Evolutionary conservation across 2,888 invertebrate species (phyloP).

Genomic region (Athalia circularis): DNA sequence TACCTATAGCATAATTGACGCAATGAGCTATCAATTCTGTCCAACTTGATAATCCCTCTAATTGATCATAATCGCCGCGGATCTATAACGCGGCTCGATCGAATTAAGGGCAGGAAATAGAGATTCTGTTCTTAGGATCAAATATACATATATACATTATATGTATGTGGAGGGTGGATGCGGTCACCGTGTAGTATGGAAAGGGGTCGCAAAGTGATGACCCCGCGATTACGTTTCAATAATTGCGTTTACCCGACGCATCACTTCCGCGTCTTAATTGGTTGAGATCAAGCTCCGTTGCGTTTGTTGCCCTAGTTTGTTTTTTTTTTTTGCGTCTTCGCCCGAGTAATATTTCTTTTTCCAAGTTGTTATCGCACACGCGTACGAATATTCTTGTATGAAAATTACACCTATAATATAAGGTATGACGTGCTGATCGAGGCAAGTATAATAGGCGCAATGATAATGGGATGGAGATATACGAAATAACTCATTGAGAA

Average conservation of each 20-base stretch:
- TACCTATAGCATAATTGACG: constrained; percentile 3
- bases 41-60: constrained; percentile 25
- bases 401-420: too few relatives aligned
- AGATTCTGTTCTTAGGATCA: constrained; percentile 10
- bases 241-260: neutral
- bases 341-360: too few relatives aligned
- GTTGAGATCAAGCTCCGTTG: neutral
- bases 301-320: constrained; percentile 29
- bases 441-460: too few relatives aligned
- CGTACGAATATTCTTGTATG: too few relatives aligned
- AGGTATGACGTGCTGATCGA: too few relatives aligned
- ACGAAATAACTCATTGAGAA: constrained; percentile 14
- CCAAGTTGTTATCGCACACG: too few relatives aligned
- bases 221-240: neutral
- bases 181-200: neutral
- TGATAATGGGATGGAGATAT: neutral
- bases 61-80: constrained; percentile 6
- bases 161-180: neutral
- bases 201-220: neutral
- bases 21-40: neutral
- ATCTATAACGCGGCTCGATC: constrained; percentile 9
- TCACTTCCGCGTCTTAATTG: constrained; percentile 20
- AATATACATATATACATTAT: neutral
- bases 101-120: constrained; percentile 32
- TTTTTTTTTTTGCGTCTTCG: too few relatives aligned